phyloP scores from a whole-genome alignment of 2,888 invertebrate species.

The Pteria penguin region DNA sequence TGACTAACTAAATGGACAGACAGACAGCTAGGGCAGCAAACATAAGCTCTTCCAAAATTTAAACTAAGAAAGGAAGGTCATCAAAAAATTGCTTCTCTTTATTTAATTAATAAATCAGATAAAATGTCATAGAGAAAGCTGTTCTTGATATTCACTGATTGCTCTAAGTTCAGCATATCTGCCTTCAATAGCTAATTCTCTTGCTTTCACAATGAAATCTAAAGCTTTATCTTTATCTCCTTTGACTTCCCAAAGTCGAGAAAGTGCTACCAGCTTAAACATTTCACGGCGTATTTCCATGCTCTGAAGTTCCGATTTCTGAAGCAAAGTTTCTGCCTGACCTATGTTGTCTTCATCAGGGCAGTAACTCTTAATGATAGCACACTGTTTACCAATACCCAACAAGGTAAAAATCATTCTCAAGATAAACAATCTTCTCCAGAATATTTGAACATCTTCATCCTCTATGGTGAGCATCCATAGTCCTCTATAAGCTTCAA shows the following conservation, averaged over 20 bases:
- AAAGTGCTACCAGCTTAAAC: constrained; percentile 17
- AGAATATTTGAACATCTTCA: constrained; percentile 25
- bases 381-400: constrained; percentile 33
- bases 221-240: neutral
- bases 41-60: too few species aligned
- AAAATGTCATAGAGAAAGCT: too few species aligned
- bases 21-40: too few species aligned
- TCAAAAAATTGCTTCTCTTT: too few species aligned
- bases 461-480: constrained; percentile 6
- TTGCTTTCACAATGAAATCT: neutral
- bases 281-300: constrained; percentile 27
- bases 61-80: too few species aligned
- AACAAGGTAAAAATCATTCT: constrained; percentile 26
- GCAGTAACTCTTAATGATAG: neutral
- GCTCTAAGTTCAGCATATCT: constrained; percentile 9
- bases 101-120: too few species aligned
- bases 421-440: constrained; percentile 15
- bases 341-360: neutral
- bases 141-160: neutral
- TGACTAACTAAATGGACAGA: too few species aligned
- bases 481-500: constrained; percentile 24
- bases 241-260: constrained; percentile 15
- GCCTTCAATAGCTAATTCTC: constrained; percentile 14
- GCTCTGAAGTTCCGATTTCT: neutral
- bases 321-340: constrained; percentile 14